Percentiles rank a stretch among this genome's conserved stretches.
Evolutionary conservation across 2,888 invertebrate species (phyloP).

Genomic region (Zaprionus bogoriensis): DNA sequence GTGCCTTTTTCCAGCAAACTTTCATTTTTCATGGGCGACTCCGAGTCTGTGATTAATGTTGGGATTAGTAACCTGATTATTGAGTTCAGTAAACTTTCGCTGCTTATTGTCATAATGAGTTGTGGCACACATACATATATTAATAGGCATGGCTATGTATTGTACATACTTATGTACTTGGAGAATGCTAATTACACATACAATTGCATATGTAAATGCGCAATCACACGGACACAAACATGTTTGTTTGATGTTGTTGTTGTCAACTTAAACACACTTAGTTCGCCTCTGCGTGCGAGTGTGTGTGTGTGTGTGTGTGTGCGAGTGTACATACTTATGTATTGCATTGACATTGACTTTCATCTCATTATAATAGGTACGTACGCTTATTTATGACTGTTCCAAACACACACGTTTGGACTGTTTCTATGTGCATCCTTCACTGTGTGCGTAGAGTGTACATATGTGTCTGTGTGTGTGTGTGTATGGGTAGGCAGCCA

Average conservation of each 20-base stretch:
- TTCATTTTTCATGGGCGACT: neutral
- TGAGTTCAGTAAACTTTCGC: conserved; percentile 61
- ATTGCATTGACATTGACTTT: conserved; percentile 75
- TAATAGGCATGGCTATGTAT: conserved; percentile 13
- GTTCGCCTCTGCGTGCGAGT: neutral
- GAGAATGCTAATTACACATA: neutral
- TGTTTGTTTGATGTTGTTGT: conserved; percentile 17
- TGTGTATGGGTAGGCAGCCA: conserved; percentile 24
- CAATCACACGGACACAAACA: neutral
- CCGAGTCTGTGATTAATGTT: conserved; percentile 23
- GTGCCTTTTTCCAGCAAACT: neutral
- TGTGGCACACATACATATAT: conserved; percentile 23
- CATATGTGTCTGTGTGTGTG: conserved; percentile 2
- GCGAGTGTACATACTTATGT: conserved; percentile 23
- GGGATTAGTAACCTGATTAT: conserved; percentile 62
- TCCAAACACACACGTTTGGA: conserved; percentile 10
- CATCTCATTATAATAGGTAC: conserved; percentile 73
- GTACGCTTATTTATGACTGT: conserved; percentile 68
- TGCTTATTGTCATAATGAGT: conserved; percentile 29
- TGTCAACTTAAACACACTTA: conserved; percentile 23
- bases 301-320: conserved; percentile 2
- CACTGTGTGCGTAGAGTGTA: neutral
- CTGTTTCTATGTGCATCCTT: neutral
- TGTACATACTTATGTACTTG: conserved; percentile 17
- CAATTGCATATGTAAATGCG: conserved; percentile 10